Percentiles rank a stretch among this genome's conserved stretches.
Evolutionary conservation across 2,797 vertebrate species (phyloP).

Genomic region (Craterocephalus amniculus): DNA sequence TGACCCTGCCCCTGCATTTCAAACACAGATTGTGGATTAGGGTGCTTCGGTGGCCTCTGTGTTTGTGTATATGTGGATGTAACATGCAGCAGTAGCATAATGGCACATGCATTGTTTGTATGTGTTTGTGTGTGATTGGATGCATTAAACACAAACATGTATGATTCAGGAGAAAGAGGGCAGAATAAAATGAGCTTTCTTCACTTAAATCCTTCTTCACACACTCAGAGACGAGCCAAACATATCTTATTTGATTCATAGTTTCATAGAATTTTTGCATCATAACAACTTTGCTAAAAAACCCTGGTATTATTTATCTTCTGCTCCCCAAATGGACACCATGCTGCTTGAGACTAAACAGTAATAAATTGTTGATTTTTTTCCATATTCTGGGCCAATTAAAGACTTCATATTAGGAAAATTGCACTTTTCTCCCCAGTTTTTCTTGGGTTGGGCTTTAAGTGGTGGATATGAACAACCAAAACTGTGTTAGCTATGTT

Average conservation of each 20-base stretch:
- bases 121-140: constrained; percentile 2
- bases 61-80: constrained; percentile 25
- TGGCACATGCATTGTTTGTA: background rate
- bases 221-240: background rate
- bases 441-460: no score
- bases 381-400: no score
- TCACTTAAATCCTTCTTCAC: constrained; percentile 15
- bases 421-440: no score
- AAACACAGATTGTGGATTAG: constrained; percentile 85
- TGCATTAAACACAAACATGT: constrained; percentile 31
- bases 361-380: no score
- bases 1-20: constrained; percentile 86
- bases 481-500: no score
- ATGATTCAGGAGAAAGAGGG: constrained; percentile 30
- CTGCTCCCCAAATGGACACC: no score
- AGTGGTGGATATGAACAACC: no score
- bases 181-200: constrained; percentile 22
- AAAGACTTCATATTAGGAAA: no score
- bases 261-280: no score
- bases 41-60: constrained; percentile 51
- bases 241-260: background rate
- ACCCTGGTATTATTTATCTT: no score
- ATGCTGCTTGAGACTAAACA: no score
- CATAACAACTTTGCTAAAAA: no score
- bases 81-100: constrained; percentile 31